These are phyloP conservation scores for Drosophila kikkawai DNA, from an alignment of 1,140 invertebrate genomes.

Conservation along the genomic window DNA sequence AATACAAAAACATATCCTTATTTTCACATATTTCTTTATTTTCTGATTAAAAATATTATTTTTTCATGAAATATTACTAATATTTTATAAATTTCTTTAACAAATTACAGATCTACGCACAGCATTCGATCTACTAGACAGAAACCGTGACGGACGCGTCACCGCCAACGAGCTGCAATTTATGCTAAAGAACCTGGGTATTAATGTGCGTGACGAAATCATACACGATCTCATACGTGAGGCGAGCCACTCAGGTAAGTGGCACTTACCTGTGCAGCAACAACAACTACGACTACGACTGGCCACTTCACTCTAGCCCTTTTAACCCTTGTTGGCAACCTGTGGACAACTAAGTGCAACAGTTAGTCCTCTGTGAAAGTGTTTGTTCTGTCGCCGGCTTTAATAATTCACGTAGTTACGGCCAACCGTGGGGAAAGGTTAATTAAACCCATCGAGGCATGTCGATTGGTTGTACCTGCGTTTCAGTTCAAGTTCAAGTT, in stretches of 20 bases:
- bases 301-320: constrained; percentile 6
- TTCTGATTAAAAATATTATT: background rate
- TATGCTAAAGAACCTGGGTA: constrained; percentile 91
- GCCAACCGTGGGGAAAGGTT: constrained; percentile 21
- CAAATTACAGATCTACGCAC: constrained; percentile 88
- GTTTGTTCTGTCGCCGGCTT: constrained; percentile 21
- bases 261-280: constrained; percentile 34
- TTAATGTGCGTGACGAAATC: constrained; percentile 89
- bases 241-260: constrained; percentile 89
- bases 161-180: constrained; percentile 90
- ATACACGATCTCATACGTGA: constrained; percentile 89
- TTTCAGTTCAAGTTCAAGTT: no score
- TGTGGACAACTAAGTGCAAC: constrained; percentile 54
- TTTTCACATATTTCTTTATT: background rate
- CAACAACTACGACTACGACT: constrained; percentile 34
- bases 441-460: constrained; percentile 42
- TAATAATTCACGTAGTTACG: constrained; percentile 45
- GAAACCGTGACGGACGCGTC: constrained; percentile 90
- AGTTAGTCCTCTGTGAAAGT: constrained; percentile 41
- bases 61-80: background rate
- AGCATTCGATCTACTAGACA: constrained; percentile 90
- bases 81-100: background rate
- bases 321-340: constrained; percentile 17
- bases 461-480: constrained; percentile 17
- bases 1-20: background rate